Base-by-base conservation (phyloP, 2,888 invertebrate species). In the Patella ulyssiponensis region DNA sequence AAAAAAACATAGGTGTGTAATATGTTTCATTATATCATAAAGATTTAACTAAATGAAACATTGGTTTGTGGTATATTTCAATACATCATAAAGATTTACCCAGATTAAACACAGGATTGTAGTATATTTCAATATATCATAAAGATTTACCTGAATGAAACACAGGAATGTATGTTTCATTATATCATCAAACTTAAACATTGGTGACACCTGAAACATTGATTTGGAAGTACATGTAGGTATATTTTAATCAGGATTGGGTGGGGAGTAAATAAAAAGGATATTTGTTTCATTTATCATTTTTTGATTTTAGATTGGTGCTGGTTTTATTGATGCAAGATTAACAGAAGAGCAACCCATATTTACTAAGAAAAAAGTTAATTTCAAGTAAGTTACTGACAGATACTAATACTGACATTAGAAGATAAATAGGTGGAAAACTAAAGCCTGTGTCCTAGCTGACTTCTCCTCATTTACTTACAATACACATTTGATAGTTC, bases 331-430 rank as follows among this genome's bases (percentile, higher is more conserved):
- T 78, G 91, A 91, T 86, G 89, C 89, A 7, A 85, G 88, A 71
- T 80, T 87, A 58, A 90, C 91, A 79, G 85, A 95, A 86, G 96
- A 96, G 83, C 93, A 94, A 23, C 96, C 97, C 12, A 97, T 98
- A 91, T 97, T 98, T 91, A 95, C 94, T 54, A 97, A 96, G 91
- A 95, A 95, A 83, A 89, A 90, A 78, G 89, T 92, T 33, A 89
- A 90, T 75, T 91, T 90, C 79, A 91, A 87, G 91, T 91, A 84
- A 85, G 87, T 79, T 1, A 27, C 44, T 4, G 9, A 44, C 44
- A 44, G 44, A 44, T 1, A 44, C 0, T 9, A 5, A 9, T 27
- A 27, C 27, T 27, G 2, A 27, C 27, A 3, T 27, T 27, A 27
- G 27, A 27, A 27, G 27, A 27, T 1, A 27, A 27, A 27, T 27